Base-by-base conservation (phyloP, 2,113 vertebrate genomes). In the Hyla sarda region DNA sequence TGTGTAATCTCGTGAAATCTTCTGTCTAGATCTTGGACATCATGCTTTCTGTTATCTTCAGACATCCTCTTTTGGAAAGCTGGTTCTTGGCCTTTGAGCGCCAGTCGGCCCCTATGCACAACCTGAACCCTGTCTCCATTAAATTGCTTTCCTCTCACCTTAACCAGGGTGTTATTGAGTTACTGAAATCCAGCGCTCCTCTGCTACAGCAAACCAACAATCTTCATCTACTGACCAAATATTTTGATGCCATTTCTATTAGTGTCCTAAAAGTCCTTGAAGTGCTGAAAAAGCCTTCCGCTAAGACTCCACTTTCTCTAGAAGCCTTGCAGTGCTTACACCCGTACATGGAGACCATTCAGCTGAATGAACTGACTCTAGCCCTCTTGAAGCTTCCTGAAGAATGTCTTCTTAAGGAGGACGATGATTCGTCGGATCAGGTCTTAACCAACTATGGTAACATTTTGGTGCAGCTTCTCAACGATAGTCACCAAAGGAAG, bases 31-130 rank as follows among this genome's bases (percentile, higher is more conserved):
- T 91, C 0, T 80, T 96, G 34, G 88, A 96, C 87, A 92, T 93
- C 17, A 80, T 91, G 5, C 90, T 98, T 0, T 11, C 58, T 60
- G 89, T 94, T 79, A 71, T 97, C 92, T 96, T 99, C 87, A 94
- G 92, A 54, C 96, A 99, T 72, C 96, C 97, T 1, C 94, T 90
- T 0, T 41, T 99, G 90, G 93, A 96, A 88, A 95, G 92, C 90
- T 99, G 98, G 97, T 99, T 96, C 89, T 92, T 99, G 90, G 96
- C 97, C 79, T 80, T 96, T 92, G 96, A 99, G 67, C 90, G 89
- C 50, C 90, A 88, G 83, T 88, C 91, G 5, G 37, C 96, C 3
- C 97, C 97, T 1, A 90, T 93, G 0, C 95, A 97, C 79, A 88
- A 80, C 5, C 93, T 99, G 87, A 96, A 95, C 86, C 95, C 96